phyloP scores from a whole-genome alignment of 2,797 vertebrate genomes.

The Periparus ater region DNA sequence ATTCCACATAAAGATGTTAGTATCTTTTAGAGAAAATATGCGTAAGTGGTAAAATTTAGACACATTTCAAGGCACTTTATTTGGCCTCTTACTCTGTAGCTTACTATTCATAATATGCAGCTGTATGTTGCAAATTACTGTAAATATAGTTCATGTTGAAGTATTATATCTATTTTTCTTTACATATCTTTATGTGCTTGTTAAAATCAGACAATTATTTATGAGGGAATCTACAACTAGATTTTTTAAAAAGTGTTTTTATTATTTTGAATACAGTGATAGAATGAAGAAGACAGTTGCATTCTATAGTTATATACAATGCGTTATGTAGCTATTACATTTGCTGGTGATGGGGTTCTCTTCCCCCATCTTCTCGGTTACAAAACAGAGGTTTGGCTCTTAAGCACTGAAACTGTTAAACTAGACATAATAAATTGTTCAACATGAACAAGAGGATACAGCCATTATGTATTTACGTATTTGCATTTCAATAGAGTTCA shows the following conservation, averaged over 20 bases:
- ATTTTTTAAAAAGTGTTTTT: rapidly evolving
- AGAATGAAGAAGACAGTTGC: neutral
- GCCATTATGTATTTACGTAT: neutral
- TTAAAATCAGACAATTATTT: neutral
- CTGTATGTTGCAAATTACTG: neutral
- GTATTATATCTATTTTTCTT: neutral
- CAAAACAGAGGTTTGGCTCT: neutral
- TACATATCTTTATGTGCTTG: neutral
- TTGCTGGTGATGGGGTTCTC: neutral
- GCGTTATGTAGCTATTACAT: neutral
- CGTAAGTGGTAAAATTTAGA: neutral
- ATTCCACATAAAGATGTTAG: neutral
- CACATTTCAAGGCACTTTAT: neutral
- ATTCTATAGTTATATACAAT: neutral
- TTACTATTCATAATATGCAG: neutral
- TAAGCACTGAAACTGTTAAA: neutral
- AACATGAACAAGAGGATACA: neutral
- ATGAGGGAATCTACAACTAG: neutral
- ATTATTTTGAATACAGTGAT: neutral
- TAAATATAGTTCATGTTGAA: neutral
- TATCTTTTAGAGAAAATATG: neutral
- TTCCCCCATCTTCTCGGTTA: neutral
- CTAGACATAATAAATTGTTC: neutral
- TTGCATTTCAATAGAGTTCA: neutral
- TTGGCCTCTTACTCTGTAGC: neutral